Percentiles rank a stretch among this genome's conserved stretches.
Conservation (phyloP, 1,140 invertebrate genomes). For the Catajapyx aquilonaris region DNA sequence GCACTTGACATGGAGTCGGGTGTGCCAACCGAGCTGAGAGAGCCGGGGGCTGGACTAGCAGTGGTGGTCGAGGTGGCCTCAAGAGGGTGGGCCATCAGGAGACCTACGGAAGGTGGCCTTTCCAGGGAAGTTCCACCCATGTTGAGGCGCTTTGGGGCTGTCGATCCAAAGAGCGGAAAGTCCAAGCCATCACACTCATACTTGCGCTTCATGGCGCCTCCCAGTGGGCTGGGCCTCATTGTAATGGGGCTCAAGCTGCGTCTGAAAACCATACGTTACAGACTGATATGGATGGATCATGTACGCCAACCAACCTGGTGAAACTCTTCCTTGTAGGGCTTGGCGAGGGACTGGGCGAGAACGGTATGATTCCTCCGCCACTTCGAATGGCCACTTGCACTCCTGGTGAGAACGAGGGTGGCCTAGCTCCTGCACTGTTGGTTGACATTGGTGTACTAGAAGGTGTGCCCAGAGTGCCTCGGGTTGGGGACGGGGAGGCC, state of each 20-base stretch:
- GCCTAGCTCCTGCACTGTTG: no score
- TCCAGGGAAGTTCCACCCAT: not conserved
- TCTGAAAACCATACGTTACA: no score
- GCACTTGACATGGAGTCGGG: constrained; percentile 35
- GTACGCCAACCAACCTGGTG: no score
- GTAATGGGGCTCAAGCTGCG: constrained; percentile 65
- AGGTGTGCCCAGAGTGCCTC: no score
- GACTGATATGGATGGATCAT: no score
- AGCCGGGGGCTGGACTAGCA: constrained; percentile 30
- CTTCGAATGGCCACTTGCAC: no score
- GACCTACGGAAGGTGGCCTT: not conserved
- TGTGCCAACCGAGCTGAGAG: constrained; percentile 31
- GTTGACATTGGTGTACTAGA: no score
- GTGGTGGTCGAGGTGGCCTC: constrained; percentile 21
- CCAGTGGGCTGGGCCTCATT: constrained; percentile 41
- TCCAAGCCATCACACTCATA: constrained; percentile 45
- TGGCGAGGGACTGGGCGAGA: no score
- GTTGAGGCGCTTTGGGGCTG: constrained; percentile 30
- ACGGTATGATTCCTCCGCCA: no score
- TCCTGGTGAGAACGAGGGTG: no score
- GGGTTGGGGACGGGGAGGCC: no score
- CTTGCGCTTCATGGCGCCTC: constrained; percentile 54
- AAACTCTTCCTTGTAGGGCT: no score
- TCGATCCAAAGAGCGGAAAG: constrained; percentile 23
- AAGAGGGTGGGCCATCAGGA: not conserved